Evolutionary conservation across 1,140 invertebrate genomes (phyloP).

Genomic region (Neotoxoptera formosana): DNA sequence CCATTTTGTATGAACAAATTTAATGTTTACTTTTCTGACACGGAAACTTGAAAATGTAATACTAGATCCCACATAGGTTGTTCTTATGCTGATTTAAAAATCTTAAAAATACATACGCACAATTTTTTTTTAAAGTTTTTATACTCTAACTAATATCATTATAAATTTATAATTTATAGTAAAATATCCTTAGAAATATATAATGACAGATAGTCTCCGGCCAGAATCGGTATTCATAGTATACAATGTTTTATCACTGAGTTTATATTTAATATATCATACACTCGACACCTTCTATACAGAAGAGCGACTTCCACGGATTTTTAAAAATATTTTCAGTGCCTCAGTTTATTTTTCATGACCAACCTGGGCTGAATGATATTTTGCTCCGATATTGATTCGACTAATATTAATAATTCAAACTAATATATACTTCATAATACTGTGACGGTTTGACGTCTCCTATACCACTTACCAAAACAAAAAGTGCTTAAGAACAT

Average conservation of each 20-base stretch:
- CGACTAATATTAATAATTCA: background rate
- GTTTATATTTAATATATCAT: background rate
- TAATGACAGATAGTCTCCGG: background rate
- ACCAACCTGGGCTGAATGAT: background rate
- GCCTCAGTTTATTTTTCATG: background rate
- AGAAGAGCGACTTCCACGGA: background rate
- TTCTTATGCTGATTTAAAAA: background rate
- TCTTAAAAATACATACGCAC: background rate
- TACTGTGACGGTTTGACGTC: background rate
- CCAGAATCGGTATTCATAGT: background rate
- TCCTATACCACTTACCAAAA: background rate
- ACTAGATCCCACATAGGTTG: background rate
- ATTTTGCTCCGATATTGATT: background rate
- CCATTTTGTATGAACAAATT: no score
- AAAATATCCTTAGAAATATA: constrained; percentile 3
- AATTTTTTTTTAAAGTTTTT: background rate
- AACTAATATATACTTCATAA: background rate
- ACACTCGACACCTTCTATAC: background rate
- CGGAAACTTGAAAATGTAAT: no score
- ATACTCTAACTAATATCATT: background rate
- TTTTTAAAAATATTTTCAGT: background rate
- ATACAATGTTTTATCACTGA: background rate
- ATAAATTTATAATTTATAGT: background rate
- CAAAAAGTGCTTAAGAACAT: background rate
- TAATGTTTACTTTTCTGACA: no score